Evolutionary conservation across 2,888 invertebrate species (phyloP).

Genomic region (Drosophila setosimentum): DNA sequence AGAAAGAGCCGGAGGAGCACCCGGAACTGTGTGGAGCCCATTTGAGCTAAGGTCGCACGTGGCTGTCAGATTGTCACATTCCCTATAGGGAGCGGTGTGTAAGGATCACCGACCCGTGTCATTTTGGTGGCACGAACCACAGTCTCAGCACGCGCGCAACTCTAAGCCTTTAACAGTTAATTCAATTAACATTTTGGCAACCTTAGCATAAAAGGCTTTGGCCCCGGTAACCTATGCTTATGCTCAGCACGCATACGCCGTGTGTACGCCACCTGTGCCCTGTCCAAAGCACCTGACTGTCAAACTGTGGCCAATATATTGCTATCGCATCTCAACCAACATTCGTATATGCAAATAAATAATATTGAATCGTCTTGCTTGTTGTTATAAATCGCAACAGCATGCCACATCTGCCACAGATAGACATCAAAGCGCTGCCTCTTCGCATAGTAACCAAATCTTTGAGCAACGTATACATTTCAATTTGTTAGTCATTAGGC

Average conservation of each 20-base stretch:
- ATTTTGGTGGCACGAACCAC: conserved; percentile 12
- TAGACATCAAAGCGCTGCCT: conserved; percentile 61
- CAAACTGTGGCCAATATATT: conserved; percentile 20
- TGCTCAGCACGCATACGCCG: conserved; percentile 28
- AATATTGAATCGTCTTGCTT: conserved; percentile 50
- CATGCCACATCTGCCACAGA: not conserved
- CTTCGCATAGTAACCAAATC: conserved; percentile 51
- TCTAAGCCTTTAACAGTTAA: conserved; percentile 64
- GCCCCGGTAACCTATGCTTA: conserved; percentile 5
- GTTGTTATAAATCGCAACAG: conserved; percentile 27
- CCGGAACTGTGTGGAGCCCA: conserved; percentile 25
- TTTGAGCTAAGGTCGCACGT: conserved; percentile 21
- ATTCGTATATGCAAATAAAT: conserved; percentile 66
- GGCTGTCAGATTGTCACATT: conserved; percentile 12
- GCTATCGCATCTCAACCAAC: conserved; percentile 19
- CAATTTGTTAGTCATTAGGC: conserved; percentile 53
- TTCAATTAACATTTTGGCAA: conserved; percentile 63
- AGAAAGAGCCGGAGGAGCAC: conserved; percentile 22
- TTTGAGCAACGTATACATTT: conserved; percentile 37
- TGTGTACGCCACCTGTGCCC: conserved; percentile 1
- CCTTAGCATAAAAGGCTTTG: conserved; percentile 2
- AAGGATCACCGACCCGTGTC: conserved; percentile 55
- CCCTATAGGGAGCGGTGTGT: not conserved
- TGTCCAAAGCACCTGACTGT: conserved; percentile 22
- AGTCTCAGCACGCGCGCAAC: conserved; percentile 60